Evolutionary conservation across 2,888 invertebrate species (phyloP).

Genomic region (Latheticus oryzae): DNA sequence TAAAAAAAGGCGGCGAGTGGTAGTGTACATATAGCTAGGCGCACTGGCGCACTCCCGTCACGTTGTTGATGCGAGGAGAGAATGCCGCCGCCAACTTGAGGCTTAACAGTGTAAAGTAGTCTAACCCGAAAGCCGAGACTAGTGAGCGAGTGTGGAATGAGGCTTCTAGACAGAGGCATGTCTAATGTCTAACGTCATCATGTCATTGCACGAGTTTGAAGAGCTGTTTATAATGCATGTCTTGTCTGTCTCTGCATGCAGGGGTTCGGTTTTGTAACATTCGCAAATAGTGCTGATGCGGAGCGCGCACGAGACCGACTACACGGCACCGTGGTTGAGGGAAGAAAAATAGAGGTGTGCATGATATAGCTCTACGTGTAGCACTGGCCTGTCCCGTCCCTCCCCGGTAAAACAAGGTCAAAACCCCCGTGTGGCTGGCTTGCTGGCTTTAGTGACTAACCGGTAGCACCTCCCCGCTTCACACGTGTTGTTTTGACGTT

Average conservation of each 20-base stretch:
- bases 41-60: constrained; percentile 53
- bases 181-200: constrained; percentile 68
- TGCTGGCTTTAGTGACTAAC: constrained; percentile 67
- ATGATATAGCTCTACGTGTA: constrained; percentile 78
- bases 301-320: constrained; percentile 99
- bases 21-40: constrained; percentile 62
- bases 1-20: constrained; percentile 53
- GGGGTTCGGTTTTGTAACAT: constrained; percentile 99
- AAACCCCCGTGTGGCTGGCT: constrained; percentile 67
- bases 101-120: constrained; percentile 56
- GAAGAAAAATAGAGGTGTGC: constrained; percentile 99
- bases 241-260: constrained; percentile 97
- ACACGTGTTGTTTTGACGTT: constrained; percentile 68
- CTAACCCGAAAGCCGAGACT: constrained; percentile 58
- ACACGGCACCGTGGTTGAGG: constrained; percentile 99
- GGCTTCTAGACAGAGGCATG: constrained; percentile 64
- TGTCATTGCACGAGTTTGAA: constrained; percentile 81
- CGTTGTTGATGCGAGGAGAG: constrained; percentile 42
- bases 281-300: constrained; percentile 99
- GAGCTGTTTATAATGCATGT: constrained; percentile 90
- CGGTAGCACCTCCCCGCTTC: constrained; percentile 65
- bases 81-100: constrained; percentile 49
- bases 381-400: constrained; percentile 69
- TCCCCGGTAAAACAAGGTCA: constrained; percentile 67
- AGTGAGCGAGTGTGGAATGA: constrained; percentile 64